phyloP scores from a whole-genome alignment of 2,888 invertebrate genomes.

The Tinea pellionella region DNA sequence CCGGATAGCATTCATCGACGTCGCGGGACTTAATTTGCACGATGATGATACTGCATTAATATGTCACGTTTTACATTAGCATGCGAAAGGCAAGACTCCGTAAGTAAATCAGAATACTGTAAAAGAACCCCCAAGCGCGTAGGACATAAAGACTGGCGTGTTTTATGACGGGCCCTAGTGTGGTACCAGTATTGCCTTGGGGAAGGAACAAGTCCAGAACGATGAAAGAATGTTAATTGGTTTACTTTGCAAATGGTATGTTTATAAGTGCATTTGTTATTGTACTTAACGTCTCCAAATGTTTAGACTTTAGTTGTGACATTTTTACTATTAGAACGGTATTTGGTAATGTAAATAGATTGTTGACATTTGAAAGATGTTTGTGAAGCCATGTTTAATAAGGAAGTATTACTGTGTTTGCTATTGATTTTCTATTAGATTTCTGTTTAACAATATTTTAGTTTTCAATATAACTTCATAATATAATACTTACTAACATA shows the following conservation, averaged over 20 bases:
- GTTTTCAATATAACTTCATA: too few relatives aligned
- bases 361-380: too few relatives aligned
- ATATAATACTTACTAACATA: too few relatives aligned
- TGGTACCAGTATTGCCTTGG: neutral
- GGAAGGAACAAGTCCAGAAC: neutral
- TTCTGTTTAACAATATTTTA: too few relatives aligned
- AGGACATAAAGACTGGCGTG: conserved; percentile 5
- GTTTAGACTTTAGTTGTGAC: neutral
- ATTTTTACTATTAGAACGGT: neutral
- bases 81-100: conserved; percentile 29
- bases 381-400: too few relatives aligned
- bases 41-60: conserved; percentile 28
- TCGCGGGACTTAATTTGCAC: conserved; percentile 10
- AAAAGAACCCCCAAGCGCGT: conserved; percentile 27
- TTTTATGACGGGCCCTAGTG: neutral
- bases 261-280: conserved; percentile 8
- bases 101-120: conserved; percentile 20
- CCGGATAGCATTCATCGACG: neutral
- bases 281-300: neutral
- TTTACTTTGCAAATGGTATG: conserved; percentile 10
- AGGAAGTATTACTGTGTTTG: too few relatives aligned
- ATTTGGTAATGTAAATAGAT: neutral
- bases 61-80: conserved; percentile 40
- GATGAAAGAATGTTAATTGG: conserved; percentile 12
- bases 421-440: too few relatives aligned